Conservation (phyloP, 2,113 vertebrate species). For the Strigops habroptila region DNA sequence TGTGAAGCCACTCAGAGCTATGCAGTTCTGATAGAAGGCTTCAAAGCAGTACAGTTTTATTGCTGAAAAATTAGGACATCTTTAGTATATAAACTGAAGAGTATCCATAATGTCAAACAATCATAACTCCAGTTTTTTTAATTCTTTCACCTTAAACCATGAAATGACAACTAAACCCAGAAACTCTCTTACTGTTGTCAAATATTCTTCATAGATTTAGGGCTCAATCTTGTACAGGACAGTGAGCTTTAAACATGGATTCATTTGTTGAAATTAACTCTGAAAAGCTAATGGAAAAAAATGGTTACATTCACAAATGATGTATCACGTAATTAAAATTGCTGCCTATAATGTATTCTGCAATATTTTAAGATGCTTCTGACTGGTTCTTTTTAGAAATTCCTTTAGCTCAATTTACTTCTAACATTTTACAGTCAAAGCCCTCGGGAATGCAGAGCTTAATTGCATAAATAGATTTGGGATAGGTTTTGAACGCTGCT, state of each 20-base stretch:
- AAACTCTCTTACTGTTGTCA: not conserved
- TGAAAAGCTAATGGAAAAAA: slow-evolving; percentile 47
- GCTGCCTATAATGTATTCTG: slow-evolving; percentile 2
- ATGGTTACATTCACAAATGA: slow-evolving; percentile 13
- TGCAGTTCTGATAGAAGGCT: not conserved
- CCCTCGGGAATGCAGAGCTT: not conserved
- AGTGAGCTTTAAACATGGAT: slow-evolving; percentile 54
- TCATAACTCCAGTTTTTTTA: not conserved
- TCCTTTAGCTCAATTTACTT: not conserved
- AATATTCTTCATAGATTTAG: not conserved
- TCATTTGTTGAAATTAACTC: slow-evolving; percentile 53
- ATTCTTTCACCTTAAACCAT: slow-evolving; percentile 21
- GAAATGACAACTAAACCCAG: slow-evolving; percentile 16
- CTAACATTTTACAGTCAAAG: not conserved
- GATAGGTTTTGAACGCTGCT: not conserved
- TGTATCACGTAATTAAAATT: slow-evolving; percentile 33
- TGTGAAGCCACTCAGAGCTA: not conserved
- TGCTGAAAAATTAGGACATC: not conserved
- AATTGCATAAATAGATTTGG: not conserved
- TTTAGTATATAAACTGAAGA: not conserved
- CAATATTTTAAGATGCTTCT: slow-evolving; percentile 6
- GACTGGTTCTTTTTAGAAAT: not conserved
- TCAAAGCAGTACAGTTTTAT: not conserved
- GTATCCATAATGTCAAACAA: not conserved
- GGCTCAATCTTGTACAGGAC: slow-evolving; percentile 13